Base-by-base conservation (phyloP, 2,888 invertebrate species). In the Hofmannophila pseudospretella region DNA sequence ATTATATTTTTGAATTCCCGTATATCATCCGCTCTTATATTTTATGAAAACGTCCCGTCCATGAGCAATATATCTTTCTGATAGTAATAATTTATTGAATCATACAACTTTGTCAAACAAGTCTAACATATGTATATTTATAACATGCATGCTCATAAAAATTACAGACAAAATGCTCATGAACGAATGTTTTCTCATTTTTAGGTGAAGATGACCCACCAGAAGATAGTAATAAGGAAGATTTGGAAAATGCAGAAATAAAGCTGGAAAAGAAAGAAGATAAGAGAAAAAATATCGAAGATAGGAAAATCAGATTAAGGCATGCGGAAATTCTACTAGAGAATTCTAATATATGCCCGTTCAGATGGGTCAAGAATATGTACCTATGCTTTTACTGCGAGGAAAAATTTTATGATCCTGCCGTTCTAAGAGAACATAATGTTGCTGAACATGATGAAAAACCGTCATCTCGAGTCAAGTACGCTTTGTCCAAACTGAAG, bases 361-460 rank as follows among this genome's bases (percentile, higher is more conserved):
- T 85, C 46, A 70, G 63, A 49, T 84, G 85, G 85, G 64, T 57
- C 56, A 82, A 73, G 47, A 80, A 84, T 49, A 42, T 69, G 2
- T 86, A 73, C 39, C 44, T 74, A 8, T 86, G 86, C 41, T 71
- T 81, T 30, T 80, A 76, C 36, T 86, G 86, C 36, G 72, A 77
- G 4, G 56, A 61, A 19, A 59, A 67, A 22, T 84, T 69, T 39
- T 43, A 58, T 1, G 76, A 84, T 32, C 79, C 78, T 1, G 60
- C 55, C 0, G 44, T 54, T 8, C 41, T 86, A 8, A 63, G 77
- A 35, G 41, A 58, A 1, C 85, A 85, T 37, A 50, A 62, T 27
- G 8, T 31, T 13, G 22, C 38, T 2, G 55, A 66, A 31, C 82
- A 82, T 40, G 23, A 44, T 8, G 39, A 38, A 4, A 37, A 54